phyloP scores from a whole-genome alignment of 2,113 vertebrate genomes.

The Pan troglodytes region NHGRI_mPanTro3-v2.1_pri NC_072398.2:167815001-167815500 shows the following conservation, averaged over 20 bases:
- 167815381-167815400: not conserved
- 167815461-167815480: not conserved
- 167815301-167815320: conserved; percentile 45
- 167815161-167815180: conserved; percentile 31
- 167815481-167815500: not conserved
- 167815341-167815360: conserved; percentile 11
- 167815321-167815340: conserved; percentile 22
- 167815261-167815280: conserved; percentile 28
- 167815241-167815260: conserved; percentile 51
- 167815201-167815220: conserved; percentile 20
- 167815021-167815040: not conserved
- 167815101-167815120: conserved; percentile 40
- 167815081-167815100: not conserved
- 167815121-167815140: not conserved
- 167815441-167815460: conserved; percentile 25
- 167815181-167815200: conserved; percentile 24
- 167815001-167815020: not conserved
- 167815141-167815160: not conserved
- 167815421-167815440: not conserved
- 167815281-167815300: conserved; percentile 50
- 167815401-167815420: not conserved
- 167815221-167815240: conserved; percentile 27
- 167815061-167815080: not conserved
- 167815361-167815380: not conserved
- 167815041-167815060: not conserved